These are phyloP conservation scores for Acrocephalus scirpaceus DNA, from an alignment of 2,797 vertebrate genomes.

Conservation along the genomic window DNA sequence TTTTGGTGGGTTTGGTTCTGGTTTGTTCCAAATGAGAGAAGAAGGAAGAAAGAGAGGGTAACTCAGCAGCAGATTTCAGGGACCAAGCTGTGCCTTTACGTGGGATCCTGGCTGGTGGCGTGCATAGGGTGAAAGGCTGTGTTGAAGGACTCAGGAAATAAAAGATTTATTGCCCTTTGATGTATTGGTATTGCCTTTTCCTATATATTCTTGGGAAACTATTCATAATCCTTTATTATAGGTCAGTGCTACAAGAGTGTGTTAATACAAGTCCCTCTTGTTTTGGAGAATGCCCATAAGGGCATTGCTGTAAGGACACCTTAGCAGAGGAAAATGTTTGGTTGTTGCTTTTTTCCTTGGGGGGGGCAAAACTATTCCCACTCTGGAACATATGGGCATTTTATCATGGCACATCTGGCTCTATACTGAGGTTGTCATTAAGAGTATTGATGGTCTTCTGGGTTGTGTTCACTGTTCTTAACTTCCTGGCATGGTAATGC, in stretches of 20 bases:
- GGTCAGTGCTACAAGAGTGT: background rate
- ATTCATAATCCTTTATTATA: slow-evolving; percentile 21
- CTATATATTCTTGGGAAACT: background rate
- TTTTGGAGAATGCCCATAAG: background rate
- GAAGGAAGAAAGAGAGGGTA: background rate
- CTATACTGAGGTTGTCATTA: background rate
- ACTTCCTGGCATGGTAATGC: background rate
- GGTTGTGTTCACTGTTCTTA: background rate
- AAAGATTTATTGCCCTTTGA: background rate
- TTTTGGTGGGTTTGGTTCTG: background rate
- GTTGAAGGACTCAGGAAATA: background rate
- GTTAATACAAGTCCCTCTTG: background rate
- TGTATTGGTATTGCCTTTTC: background rate
- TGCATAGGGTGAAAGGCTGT: background rate
- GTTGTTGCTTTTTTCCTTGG: background rate
- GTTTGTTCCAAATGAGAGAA: background rate
- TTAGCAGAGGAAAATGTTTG: background rate
- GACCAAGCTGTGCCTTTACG: background rate
- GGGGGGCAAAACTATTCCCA: background rate
- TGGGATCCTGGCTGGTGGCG: rapidly evolving
- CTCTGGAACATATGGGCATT: background rate
- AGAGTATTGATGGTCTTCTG: background rate
- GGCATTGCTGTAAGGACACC: background rate
- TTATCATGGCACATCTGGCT: background rate
- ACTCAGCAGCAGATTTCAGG: background rate